Percentiles rank a stretch among this genome's conserved stretches.
These are phyloP conservation scores for Limnephilus lunatus DNA, from an alignment of 2,888 invertebrate species.

Conservation along the genomic window DNA sequence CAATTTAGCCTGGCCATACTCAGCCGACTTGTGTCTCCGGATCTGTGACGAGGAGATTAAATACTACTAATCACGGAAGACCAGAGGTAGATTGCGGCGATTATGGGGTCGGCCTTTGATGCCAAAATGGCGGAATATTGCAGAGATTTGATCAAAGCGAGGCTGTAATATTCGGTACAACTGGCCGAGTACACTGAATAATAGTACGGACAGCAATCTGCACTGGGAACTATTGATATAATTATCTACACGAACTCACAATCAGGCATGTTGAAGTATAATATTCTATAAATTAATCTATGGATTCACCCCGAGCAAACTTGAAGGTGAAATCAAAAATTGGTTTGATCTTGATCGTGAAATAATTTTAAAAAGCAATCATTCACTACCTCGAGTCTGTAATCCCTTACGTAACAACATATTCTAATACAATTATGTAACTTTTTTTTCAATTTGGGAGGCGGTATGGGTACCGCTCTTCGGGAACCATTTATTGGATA, in stretches of 20 bases:
- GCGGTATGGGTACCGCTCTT: too few relatives aligned
- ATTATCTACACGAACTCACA: neutral
- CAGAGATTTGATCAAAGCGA: conserved; percentile 15
- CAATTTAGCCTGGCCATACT: neutral
- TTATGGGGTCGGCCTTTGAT: neutral
- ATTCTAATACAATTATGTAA: too few relatives aligned
- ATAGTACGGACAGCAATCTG: neutral
- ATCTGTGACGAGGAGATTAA: neutral
- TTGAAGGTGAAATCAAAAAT: too few relatives aligned
- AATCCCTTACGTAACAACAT: too few relatives aligned
- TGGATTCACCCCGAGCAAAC: too few relatives aligned
- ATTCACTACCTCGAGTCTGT: too few relatives aligned
- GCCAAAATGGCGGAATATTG: neutral
- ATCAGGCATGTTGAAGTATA: neutral
- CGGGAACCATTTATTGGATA: too few relatives aligned
- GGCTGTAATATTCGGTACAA: neutral
- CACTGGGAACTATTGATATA: neutral
- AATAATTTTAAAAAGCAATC: too few relatives aligned
- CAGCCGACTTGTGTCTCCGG: neutral
- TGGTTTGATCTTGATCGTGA: too few relatives aligned
- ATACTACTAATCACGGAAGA: neutral
- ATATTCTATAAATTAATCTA: too few relatives aligned
- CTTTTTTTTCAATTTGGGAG: too few relatives aligned
- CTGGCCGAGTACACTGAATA: neutral
- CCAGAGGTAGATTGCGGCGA: conserved; percentile 5